Percentiles rank a stretch among this genome's conserved stretches.
Evolutionary conservation across 2,797 vertebrate species (phyloP).

Genomic region (Trachurus trachurus): DNA sequence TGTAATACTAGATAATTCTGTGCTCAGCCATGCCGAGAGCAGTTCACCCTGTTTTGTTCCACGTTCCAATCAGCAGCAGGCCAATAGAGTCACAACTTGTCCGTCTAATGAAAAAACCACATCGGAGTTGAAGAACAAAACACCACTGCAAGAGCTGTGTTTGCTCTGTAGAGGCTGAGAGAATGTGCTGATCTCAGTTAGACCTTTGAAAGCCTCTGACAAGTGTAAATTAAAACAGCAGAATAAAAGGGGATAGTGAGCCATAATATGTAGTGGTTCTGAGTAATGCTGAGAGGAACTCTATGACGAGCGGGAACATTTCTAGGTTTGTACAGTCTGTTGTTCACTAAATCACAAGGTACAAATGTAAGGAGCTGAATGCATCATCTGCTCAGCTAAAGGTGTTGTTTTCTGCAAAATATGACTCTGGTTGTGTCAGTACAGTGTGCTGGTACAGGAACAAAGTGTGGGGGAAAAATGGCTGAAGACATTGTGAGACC

Average conservation of each 20-base stretch:
- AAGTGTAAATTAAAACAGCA: conserved; percentile 19
- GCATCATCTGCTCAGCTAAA: conserved; percentile 9
- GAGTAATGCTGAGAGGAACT: conserved; percentile 19
- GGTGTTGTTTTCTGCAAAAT: conserved; percentile 2
- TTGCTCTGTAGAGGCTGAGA: conserved; percentile 18
- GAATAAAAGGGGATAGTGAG: background rate
- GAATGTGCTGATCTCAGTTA: conserved; percentile 34
- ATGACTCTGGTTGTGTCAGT: background rate
- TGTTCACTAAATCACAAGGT: background rate
- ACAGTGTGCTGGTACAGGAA: background rate
- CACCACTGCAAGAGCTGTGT: background rate
- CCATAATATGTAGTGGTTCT: background rate
- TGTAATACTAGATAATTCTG: conserved; percentile 14
- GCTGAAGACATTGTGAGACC: background rate
- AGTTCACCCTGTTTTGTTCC: conserved; percentile 12
- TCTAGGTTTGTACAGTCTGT: background rate
- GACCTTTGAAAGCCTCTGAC: conserved; percentile 16
- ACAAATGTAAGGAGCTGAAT: background rate
- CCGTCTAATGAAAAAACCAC: background rate
- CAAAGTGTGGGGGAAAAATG: background rate
- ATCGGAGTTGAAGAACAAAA: conserved; percentile 24
- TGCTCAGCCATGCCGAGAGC: conserved; percentile 6
- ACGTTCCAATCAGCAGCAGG: conserved; percentile 3
- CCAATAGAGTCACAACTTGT: conserved; percentile 7
- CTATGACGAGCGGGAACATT: conserved; percentile 11